Evolutionary conservation across 1,140 invertebrate genomes (phyloP).

Genomic region (Hylaeus volcanicus): DNA sequence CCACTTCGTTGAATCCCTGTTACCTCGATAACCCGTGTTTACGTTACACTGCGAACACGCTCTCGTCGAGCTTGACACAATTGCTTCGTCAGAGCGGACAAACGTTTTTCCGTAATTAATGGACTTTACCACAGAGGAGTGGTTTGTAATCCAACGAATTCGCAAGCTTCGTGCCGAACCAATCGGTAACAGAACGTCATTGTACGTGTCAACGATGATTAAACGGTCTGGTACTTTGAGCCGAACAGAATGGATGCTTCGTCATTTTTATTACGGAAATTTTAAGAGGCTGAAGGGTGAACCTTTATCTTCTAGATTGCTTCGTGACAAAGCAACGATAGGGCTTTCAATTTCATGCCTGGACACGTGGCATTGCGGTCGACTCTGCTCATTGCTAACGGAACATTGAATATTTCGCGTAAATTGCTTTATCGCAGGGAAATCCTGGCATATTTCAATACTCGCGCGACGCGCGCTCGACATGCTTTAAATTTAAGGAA

Average conservation of each 20-base stretch:
- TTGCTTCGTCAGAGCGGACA: neutral
- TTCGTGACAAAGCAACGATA: neutral
- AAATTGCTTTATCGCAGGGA: neutral
- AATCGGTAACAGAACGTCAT: no score
- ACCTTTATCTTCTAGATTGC: neutral
- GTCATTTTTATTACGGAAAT: neutral
- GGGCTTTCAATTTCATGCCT: neutral
- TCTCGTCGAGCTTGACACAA: neutral
- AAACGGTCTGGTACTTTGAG: no score
- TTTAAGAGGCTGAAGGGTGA: neutral
- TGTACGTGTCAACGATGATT: no score
- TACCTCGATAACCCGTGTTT: neutral
- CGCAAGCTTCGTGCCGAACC: neutral
- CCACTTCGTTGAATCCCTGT: neutral
- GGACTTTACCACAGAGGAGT: neutral
- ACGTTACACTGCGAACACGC: neutral
- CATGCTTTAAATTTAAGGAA: neutral
- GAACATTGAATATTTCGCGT: constrained; percentile 6
- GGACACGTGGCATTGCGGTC: neutral
- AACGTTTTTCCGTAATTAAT: neutral
- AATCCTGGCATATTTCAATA: neutral
- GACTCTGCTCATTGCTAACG: neutral
- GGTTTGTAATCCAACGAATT: neutral
- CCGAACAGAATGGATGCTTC: no score
- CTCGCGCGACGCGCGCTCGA: neutral